Percentiles rank a stretch among this genome's conserved stretches.
Conservation (phyloP, 2,113 vertebrate genomes). For the Zeus faber region DNA sequence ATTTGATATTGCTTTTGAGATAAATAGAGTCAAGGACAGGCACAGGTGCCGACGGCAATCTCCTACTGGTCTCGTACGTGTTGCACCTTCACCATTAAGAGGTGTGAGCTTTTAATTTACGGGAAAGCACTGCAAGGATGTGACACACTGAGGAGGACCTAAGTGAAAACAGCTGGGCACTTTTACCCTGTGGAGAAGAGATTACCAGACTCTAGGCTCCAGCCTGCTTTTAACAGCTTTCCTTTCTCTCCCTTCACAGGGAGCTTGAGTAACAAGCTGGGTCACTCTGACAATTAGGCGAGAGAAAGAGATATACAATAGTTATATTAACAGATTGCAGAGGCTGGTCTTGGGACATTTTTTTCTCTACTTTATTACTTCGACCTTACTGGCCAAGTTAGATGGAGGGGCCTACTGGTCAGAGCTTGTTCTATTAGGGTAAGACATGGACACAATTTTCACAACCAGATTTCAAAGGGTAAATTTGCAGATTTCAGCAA, state of each 20-base stretch:
- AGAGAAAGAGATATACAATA: conserved; percentile 9
- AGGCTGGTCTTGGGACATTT: not conserved
- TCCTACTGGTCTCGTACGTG: conserved; percentile 33
- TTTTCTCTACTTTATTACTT: too few relatives aligned
- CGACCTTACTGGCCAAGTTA: too few relatives aligned
- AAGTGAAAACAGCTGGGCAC: conserved; percentile 64
- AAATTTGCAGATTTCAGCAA: too few relatives aligned
- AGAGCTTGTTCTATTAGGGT: too few relatives aligned
- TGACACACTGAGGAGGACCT: conserved; percentile 48
- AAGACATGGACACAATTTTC: too few relatives aligned
- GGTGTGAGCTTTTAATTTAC: conserved; percentile 72
- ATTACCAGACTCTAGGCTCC: conserved; percentile 59
- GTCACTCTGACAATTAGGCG: conserved; percentile 25
- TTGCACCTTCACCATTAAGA: conserved; percentile 62
- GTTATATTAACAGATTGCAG: not conserved
- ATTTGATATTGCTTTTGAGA: conserved; percentile 20
- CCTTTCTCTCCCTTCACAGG: conserved; percentile 21
- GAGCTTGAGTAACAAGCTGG: conserved; percentile 37
- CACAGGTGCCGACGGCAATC: conserved; percentile 58
- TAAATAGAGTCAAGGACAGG: conserved; percentile 28
- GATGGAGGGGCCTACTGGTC: too few relatives aligned
- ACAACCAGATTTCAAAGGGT: too few relatives aligned
- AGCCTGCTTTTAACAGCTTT: conserved; percentile 50
- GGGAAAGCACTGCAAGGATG: conserved; percentile 45
- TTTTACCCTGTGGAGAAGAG: conserved; percentile 62